phyloP scores from a whole-genome alignment of 2,888 invertebrate genomes.

The Heteromurus nitidus region DNA sequence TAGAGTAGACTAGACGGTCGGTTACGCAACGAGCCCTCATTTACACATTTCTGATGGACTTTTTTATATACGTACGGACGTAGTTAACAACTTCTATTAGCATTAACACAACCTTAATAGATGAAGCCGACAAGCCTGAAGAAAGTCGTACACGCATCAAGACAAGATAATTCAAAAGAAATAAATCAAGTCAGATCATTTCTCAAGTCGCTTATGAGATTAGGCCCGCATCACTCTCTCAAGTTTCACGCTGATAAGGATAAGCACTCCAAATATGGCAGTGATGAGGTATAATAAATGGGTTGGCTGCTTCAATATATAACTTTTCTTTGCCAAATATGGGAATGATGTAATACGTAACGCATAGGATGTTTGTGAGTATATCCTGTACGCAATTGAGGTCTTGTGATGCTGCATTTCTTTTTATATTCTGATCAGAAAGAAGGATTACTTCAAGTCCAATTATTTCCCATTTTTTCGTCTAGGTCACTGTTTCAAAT shows the following conservation, averaged over 20 bases:
- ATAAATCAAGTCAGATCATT: conserved; percentile 54
- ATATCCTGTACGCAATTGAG: no score
- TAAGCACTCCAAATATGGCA: conserved; percentile 35
- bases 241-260: not conserved
- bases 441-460: conserved; percentile 35
- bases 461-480: conserved; percentile 10
- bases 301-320: not conserved
- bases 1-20: no score
- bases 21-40: no score
- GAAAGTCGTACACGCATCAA: conserved; percentile 29
- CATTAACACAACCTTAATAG: conserved; percentile 35
- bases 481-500: not conserved
- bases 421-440: conserved; percentile 8
- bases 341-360: not conserved
- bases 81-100: conserved; percentile 54
- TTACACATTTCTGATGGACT: not conserved
- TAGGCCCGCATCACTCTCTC: conserved; percentile 18
- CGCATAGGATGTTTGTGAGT: no score
- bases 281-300: conserved; percentile 18
- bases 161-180: conserved; percentile 42
- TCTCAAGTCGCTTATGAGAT: conserved; percentile 34
- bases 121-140: conserved; percentile 13
- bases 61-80: not conserved
- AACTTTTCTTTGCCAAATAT: conserved; percentile 21
- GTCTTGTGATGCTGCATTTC: no score